Base-by-base conservation (phyloP, 2,888 invertebrate genomes). In the Limnephilus auricula region DNA sequence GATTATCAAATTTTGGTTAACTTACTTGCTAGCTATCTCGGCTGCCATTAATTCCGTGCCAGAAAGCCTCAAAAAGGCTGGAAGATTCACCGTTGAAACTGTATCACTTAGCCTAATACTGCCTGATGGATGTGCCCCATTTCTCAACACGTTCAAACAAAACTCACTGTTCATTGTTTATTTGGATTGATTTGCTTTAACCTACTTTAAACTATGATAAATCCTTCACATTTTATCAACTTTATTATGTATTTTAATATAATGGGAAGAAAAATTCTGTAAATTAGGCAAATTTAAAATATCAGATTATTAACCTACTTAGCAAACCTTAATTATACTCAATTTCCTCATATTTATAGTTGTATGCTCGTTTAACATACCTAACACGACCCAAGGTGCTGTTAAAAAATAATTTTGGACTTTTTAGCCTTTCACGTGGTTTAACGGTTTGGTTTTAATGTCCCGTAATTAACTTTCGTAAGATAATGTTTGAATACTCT, bases 101-200 rank as follows among this genome's bases (percentile, higher is more conserved):
- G 90, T 25, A 90, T 90, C 90, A 85, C 84, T 90, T 90, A 50
- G 45, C 45, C 86, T 79, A 90, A 90, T 37, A 45, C 90, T 45
- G 18, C 79, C 30, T 86, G 90, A 90, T 79, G 90, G 79, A 90
- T 90, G 79, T 12, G 25, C 30, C 79, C 50, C 90, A 90, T 90
- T 90, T 85, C 84, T 90, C 90, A 86, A 65, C 30, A 31, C 86
- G 50, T 50, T 86, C 30, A 50, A 86, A 86, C 86, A 18, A 86
- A 50, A 86, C 86, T 30, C 50, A 86, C 32, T 50, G n/a, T 32
- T 84, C n/a, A 85, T 85, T 85, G 85, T 65, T 80, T 80, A 80
- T 32, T 80, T 32, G 32, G 32, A 80, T 31, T 80, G 80, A 80
- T 80, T 80, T 80, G 32, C 18, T 80, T 65, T 9, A 65, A 65